Conservation (phyloP, 37 sponge, comb jelly and placozoan genomes). For the Chondrosia reniformis region DNA sequence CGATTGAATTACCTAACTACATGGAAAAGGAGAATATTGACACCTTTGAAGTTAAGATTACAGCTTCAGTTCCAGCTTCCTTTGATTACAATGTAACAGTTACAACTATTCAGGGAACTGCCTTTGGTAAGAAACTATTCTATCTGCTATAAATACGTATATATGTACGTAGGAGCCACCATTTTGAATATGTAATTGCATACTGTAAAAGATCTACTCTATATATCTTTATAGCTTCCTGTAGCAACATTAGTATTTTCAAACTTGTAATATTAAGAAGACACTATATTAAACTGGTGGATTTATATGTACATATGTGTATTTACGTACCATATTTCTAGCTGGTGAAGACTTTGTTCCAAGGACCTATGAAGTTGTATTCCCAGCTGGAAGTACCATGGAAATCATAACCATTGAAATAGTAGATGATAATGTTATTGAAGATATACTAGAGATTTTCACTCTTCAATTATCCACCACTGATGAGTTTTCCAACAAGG, state of each 20-base stretch:
- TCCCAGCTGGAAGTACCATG: neutral
- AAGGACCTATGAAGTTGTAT: neutral
- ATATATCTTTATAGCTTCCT: no score
- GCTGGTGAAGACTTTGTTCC: neutral
- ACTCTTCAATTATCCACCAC: neutral
- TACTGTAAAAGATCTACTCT: no score
- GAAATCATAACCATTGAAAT: neutral
- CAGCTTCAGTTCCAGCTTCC: neutral
- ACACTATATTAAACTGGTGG: neutral
- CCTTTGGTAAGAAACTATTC: neutral
- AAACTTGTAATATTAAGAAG: neutral
- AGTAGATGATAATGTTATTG: neutral
- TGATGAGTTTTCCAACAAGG: neutral
- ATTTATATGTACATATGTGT: neutral
- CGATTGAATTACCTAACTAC: neutral
- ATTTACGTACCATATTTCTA: neutral
- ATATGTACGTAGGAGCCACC: no score
- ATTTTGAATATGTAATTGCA: no score
- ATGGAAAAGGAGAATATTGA: slow-evolving; percentile 9
- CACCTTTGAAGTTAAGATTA: neutral
- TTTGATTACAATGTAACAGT: slow-evolving; percentile 12
- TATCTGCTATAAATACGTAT: no score
- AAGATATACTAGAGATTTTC: neutral
- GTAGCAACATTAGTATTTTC: neutral
- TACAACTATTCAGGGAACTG: neutral